Percentiles rank a stretch among this genome's conserved stretches.
Conservation (phyloP, 1,140 invertebrate genomes). For the Microvelia longipes region DNA sequence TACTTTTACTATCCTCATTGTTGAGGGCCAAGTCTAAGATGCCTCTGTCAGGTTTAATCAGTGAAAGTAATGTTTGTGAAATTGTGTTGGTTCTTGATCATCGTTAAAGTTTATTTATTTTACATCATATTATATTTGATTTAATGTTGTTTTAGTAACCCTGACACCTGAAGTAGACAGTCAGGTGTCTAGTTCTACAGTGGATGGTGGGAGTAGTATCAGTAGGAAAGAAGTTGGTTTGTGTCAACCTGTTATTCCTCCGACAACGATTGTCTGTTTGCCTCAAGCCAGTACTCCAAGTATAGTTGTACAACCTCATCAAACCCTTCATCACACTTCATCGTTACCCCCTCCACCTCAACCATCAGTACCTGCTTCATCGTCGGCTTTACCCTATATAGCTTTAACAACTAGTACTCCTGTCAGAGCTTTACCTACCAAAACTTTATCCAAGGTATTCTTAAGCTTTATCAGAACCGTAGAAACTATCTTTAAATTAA, state of each 20-base stretch:
- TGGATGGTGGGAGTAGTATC: constrained; percentile 4
- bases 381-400: constrained; percentile 34
- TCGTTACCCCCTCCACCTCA: constrained; percentile 27
- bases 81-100: background rate
- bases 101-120: background rate
- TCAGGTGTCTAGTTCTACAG: constrained; percentile 28
- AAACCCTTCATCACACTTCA: background rate
- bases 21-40: no score
- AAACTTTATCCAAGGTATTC: constrained; percentile 28
- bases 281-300: constrained; percentile 27
- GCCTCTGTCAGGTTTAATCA: no score
- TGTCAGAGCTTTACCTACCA: constrained; percentile 31
- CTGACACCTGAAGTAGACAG: constrained; percentile 35
- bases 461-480: background rate
- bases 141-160: constrained; percentile 27
- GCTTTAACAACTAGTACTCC: constrained; percentile 33
- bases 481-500: constrained; percentile 4
- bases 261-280: constrained; percentile 36
- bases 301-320: background rate
- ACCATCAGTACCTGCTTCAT: constrained; percentile 24
- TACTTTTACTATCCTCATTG: no score
- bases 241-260: constrained; percentile 31
- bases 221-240: background rate
- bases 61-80: no score
- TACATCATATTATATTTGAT: background rate